These are phyloP conservation scores for Sterna hirundo DNA, from an alignment of 2,113 vertebrate species.

Conservation along the genomic window DNA sequence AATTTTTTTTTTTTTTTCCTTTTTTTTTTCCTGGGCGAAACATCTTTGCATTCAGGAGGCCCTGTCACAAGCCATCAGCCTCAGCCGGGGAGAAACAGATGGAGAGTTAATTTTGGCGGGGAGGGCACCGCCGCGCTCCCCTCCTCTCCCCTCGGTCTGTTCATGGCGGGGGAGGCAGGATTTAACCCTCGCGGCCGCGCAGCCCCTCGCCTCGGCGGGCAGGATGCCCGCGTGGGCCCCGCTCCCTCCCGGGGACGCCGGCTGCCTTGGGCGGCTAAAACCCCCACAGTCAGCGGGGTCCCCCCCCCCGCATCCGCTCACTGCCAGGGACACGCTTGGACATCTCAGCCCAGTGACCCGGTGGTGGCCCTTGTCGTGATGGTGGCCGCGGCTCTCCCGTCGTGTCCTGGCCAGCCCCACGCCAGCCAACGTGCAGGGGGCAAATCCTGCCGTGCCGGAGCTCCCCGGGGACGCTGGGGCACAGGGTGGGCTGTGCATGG, in stretches of 20 bases:
- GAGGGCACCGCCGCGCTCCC: not conserved
- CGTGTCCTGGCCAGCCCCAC: not conserved
- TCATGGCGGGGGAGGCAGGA: not conserved
- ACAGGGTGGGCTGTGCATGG: rapidly evolving
- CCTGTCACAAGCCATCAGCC: slow-evolving; percentile 70
- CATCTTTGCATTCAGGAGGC: slow-evolving; percentile 62
- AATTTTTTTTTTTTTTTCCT: not conserved
- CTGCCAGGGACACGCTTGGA: not conserved
- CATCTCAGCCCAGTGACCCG: not conserved
- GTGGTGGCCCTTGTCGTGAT: not conserved
- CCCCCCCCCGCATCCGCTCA: not conserved
- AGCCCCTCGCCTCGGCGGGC: not conserved
- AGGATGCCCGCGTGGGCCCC: no score
- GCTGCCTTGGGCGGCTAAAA: rapidly evolving
- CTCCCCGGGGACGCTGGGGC: rapidly evolving
- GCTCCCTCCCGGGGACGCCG: rapidly evolving
- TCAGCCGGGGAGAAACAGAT: slow-evolving; percentile 67
- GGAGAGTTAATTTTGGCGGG: slow-evolving; percentile 62
- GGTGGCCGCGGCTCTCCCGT: not conserved
- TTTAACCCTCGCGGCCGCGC: not conserved
- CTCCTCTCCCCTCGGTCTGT: not conserved
- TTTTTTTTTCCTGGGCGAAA: slow-evolving; percentile 31
- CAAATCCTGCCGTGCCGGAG: rapidly evolving
- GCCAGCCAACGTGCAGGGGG: rapidly evolving
- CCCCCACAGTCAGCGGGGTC: rapidly evolving